Evolutionary conservation across 1,140 invertebrate genomes (phyloP).

Genomic region (Chlorops oryzae): DNA sequence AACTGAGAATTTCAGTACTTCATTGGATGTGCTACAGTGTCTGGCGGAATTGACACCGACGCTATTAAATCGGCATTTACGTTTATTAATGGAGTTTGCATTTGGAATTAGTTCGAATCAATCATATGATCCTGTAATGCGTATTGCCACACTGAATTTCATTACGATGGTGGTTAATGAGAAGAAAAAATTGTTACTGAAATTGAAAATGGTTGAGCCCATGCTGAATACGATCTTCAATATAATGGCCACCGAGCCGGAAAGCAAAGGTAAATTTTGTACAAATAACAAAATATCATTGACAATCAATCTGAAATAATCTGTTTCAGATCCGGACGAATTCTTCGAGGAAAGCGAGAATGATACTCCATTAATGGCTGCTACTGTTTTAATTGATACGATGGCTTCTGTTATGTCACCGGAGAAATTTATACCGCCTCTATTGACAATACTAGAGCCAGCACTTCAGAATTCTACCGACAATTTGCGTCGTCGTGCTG

Average conservation of each 20-base stretch:
- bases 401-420: slow-evolving; percentile 71
- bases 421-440: slow-evolving; percentile 65
- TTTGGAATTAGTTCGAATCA: slow-evolving; percentile 56
- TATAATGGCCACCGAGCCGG: slow-evolving; percentile 57
- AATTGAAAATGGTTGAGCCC: slow-evolving; percentile 66
- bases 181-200: slow-evolving; percentile 70
- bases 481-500: slow-evolving; percentile 59
- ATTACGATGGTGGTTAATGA: slow-evolving; percentile 58
- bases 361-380: slow-evolving; percentile 58
- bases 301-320: too few species aligned
- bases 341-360: slow-evolving; percentile 57
- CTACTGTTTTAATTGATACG: slow-evolving; percentile 68
- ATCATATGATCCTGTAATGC: slow-evolving; percentile 54
- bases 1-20: slow-evolving; percentile 54
- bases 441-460: slow-evolving; percentile 60
- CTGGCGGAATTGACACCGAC: slow-evolving; percentile 61
- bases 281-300: too few species aligned
- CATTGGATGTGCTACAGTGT: slow-evolving; percentile 68
- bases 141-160: slow-evolving; percentile 62
- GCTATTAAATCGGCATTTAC: slow-evolving; percentile 61
- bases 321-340: slow-evolving; percentile 52
- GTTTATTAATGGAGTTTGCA: slow-evolving; percentile 61
- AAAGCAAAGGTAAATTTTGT: slow-evolving; percentile 28
- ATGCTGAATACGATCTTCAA: slow-evolving; percentile 64
- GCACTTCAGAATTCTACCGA: slow-evolving; percentile 55